phyloP scores from a whole-genome alignment of 2,797 vertebrate species.

The Smutsia temminckii region DNA sequence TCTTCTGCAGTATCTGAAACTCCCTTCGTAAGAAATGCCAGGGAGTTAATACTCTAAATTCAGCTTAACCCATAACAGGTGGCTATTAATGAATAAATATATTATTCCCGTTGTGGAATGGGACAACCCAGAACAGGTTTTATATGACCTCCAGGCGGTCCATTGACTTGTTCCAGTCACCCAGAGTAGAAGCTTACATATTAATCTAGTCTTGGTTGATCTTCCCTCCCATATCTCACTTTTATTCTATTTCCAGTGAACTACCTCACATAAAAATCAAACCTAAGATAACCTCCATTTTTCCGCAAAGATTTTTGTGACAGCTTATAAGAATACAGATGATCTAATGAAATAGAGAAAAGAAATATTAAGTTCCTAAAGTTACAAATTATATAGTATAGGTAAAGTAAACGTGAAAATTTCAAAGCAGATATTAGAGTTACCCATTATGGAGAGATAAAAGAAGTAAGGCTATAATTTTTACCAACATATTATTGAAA shows the following conservation, averaged over 20 bases:
- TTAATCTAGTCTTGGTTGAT: neutral
- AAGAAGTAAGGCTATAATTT: neutral
- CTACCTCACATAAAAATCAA: neutral
- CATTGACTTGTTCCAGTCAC: neutral
- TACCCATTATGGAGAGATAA: neutral
- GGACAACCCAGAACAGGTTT: neutral
- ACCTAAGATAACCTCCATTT: neutral
- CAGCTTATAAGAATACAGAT: neutral
- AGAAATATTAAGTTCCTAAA: neutral
- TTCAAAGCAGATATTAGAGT: neutral
- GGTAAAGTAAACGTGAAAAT: neutral
- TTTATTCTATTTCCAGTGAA: neutral
- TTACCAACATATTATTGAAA: slow-evolving; percentile 1
- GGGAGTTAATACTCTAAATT: neutral
- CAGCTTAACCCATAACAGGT: neutral
- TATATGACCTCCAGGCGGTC: neutral
- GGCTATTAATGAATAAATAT: neutral
- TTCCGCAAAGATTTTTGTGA: neutral
- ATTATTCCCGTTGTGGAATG: neutral
- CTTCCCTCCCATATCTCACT: neutral
- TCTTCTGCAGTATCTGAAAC: neutral
- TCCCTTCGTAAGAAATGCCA: neutral
- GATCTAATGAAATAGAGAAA: neutral
- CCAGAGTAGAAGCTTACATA: neutral
- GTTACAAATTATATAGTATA: neutral